A percentile compares a stretch with the other conserved stretches of the same genome.
phyloP scores from a whole-genome alignment of 2,113 vertebrate species.

The Etheostoma cragini region DNA sequence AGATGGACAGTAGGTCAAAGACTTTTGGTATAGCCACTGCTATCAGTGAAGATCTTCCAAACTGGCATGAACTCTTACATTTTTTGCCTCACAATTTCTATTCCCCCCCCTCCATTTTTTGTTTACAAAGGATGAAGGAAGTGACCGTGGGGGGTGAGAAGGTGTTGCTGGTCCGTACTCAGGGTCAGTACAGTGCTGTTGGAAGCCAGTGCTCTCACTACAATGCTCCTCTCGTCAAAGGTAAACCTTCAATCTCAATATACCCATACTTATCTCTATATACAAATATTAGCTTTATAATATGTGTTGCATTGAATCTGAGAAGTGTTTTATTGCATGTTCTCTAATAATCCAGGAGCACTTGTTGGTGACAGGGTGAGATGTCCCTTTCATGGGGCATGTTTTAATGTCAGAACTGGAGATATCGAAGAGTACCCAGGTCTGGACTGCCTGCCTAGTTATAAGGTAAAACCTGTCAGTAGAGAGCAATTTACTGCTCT shows the following conservation, averaged over 20 bases:
- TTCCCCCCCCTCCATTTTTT: background rate
- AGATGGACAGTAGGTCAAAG: slow-evolving; percentile 88
- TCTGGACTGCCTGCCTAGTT: slow-evolving; percentile 85
- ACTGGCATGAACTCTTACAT: background rate
- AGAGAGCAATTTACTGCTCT: background rate
- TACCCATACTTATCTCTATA: background rate
- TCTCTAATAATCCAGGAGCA: slow-evolving; percentile 78
- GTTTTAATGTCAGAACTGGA: slow-evolving; percentile 88
- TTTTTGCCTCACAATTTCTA: background rate
- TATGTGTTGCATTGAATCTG: background rate
- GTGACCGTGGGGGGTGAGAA: slow-evolving; percentile 82
- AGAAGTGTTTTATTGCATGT: background rate
- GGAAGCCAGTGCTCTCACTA: slow-evolving; percentile 90
- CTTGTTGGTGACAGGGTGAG: slow-evolving; percentile 85
- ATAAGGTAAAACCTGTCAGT: slow-evolving; percentile 72
- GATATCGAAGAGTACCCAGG: slow-evolving; percentile 93
- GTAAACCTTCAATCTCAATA: slow-evolving; percentile 68
- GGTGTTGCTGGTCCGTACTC: slow-evolving; percentile 85
- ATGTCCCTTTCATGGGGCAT: slow-evolving; percentile 91
- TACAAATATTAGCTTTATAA: fast-evolving
- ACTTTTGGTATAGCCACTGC: background rate
- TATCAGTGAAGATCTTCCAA: background rate
- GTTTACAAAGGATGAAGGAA: slow-evolving; percentile 85
- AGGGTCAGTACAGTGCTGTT: slow-evolving; percentile 84
- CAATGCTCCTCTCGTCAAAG: slow-evolving; percentile 86